A percentile compares a stretch with the other conserved stretches of the same genome.
phyloP scores from a whole-genome alignment of 1,140 invertebrate species.

The Megathymus violae region DNA sequence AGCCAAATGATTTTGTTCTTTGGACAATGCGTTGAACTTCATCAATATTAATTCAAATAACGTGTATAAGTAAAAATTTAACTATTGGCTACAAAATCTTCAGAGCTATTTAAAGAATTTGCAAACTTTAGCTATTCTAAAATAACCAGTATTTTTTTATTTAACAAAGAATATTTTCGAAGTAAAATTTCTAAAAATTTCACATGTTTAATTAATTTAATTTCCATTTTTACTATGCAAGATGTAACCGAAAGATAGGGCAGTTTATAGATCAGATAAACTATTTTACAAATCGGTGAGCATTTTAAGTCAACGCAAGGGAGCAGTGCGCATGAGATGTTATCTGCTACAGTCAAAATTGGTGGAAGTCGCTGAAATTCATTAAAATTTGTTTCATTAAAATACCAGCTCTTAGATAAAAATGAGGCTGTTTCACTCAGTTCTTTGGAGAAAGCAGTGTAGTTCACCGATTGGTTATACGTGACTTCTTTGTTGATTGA shows the following conservation, averaged over 20 bases:
- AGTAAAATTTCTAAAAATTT: neutral
- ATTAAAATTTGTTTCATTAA: constrained; percentile 19
- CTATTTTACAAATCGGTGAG: constrained; percentile 37
- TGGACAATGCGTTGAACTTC: neutral
- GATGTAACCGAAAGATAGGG: neutral
- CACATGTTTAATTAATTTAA: constrained; percentile 11
- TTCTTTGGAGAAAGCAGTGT: too few species aligned
- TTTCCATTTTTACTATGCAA: constrained; percentile 5
- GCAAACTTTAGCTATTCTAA: neutral
- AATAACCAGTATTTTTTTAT: neutral
- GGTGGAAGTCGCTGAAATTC: constrained; percentile 59
- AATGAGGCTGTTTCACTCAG: neutral
- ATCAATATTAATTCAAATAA: too few species aligned
- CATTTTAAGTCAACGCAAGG: constrained; percentile 45
- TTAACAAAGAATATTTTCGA: constrained; percentile 5
- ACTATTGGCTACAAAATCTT: too few species aligned
- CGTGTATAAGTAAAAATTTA: too few species aligned
- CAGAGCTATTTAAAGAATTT: neutral
- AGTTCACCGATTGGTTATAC: too few species aligned
- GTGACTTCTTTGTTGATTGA: too few species aligned
- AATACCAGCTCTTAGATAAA: neutral
- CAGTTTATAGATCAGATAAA: constrained; percentile 11
- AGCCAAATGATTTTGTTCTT: neutral
- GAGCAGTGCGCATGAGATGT: constrained; percentile 53
- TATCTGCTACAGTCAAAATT: constrained; percentile 69